A percentile compares a stretch with the other conserved stretches of the same genome.
Conservation (phyloP, 2,797 vertebrate species). For the Pseudochirops cupreus region DNA sequence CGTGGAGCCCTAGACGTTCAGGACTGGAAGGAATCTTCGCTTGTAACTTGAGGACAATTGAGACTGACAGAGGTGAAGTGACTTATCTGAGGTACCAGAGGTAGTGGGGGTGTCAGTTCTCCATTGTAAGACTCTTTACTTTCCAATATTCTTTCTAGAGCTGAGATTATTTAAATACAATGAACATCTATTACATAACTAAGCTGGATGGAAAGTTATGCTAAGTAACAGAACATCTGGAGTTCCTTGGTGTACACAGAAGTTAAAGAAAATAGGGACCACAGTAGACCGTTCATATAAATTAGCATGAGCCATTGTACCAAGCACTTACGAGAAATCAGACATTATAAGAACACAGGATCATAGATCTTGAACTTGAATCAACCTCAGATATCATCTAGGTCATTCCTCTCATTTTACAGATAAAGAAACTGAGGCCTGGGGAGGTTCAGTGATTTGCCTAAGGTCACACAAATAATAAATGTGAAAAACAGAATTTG, state of each 20-base stretch:
- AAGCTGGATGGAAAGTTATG: not conserved
- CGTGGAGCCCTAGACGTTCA: not conserved
- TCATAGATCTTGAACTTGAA: not conserved
- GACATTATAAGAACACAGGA: not conserved
- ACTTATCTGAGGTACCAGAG: not conserved
- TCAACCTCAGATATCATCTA: not conserved
- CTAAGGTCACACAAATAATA: not conserved
- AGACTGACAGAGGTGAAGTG: not conserved
- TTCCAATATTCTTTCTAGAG: not conserved
- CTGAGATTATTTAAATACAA: not conserved
- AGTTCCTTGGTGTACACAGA: slow-evolving; percentile 42
- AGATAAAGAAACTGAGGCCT: not conserved
- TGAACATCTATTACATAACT: not conserved
- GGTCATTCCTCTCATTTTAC: not conserved
- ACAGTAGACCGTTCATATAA: not conserved
- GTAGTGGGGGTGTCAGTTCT: not conserved
- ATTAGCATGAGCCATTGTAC: not conserved
- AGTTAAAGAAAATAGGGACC: slow-evolving; percentile 13
- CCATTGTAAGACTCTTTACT: not conserved
- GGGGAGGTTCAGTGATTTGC: not conserved
- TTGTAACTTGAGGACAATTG: not conserved
- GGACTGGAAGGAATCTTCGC: not conserved
- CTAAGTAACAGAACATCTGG: not conserved
- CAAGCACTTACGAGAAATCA: slow-evolving; percentile 7
- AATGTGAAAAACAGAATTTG: not conserved